Evolutionary conservation across 2,797 vertebrate species (phyloP), one percentile per base, ranked within the genome.

Genomic region (Pseudochirops corinnae): DNA sequence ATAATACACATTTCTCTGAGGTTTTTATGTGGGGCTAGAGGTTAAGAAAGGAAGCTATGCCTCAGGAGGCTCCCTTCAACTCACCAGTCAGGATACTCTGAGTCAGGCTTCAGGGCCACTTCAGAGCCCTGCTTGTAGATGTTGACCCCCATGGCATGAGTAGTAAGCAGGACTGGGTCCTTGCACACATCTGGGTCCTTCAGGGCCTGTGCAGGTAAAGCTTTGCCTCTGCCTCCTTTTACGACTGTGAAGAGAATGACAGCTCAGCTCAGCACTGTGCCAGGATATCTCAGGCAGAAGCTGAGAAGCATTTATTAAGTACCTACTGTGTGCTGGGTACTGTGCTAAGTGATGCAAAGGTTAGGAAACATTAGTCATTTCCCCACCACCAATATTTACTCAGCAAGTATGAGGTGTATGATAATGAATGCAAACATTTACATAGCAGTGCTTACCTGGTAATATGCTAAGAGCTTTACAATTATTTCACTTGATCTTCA

Each of bases 31-130:
- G 92, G 56, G 4, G 1, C 1, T 1, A 56, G 6, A 0, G 28
- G 3, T 55, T 21, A 21, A 21, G 0, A 11, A 33, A 46, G n/a
- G 18, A 5, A 2, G 3, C 24, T 6, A 10, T 10, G 31, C 31
- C 62, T 0, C 3, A 5, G 50, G 52, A 14, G 13, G 29, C 33
- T 14, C 53, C 50, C 53, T 93, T 5, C 7, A 56, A 98, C 99
- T 98, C 97, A 99, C 99, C 99, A 99, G 74, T 99, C 99, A 0
- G 99, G 99, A 95, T 99, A 99, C 94, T 99, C 99, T 0, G 99
- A 98, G 0, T 97, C 97, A 0, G 99, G 96, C 97, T 99, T 99
- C 93, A 99, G 98, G 93, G 97, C 97, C 87, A 99, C 99, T 91
- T 99, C 99, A 0, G 99, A 99, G 39, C 99, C 99, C 31, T 99